Percentiles rank a stretch among this genome's conserved stretches.
phyloP scores from a whole-genome alignment of 1,140 invertebrate species.

The Bombus balteatus region DNA sequence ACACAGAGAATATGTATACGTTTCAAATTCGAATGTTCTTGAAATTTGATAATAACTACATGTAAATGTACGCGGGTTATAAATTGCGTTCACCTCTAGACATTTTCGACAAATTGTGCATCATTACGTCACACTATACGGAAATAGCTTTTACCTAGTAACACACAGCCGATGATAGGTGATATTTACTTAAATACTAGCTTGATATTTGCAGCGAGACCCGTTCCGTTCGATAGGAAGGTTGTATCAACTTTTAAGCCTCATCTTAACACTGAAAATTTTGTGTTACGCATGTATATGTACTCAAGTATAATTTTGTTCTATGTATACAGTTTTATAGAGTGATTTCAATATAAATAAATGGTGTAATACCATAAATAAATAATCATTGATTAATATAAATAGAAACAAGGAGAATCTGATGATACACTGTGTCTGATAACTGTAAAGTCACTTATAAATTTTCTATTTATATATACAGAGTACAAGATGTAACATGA shows the following conservation, averaged over 20 bases:
- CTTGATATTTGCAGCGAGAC: constrained; percentile 20
- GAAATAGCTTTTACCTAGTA: constrained; percentile 9
- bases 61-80: not conserved
- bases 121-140: not conserved
- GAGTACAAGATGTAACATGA: no score
- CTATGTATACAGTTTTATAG: not conserved
- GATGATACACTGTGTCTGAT: no score
- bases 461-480: no score
- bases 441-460: no score
- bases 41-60: not conserved
- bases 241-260: not conserved
- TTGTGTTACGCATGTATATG: not conserved
- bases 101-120: constrained; percentile 5
- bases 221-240: not conserved
- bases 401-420: no score
- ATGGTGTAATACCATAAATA: not conserved
- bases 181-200: constrained; percentile 40
- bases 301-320: no score
- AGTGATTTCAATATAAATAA: not conserved
- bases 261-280: not conserved
- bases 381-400: not conserved
- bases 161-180: not conserved
- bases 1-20: no score
- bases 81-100: not conserved
- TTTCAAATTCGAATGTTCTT: not conserved